Conservation (phyloP, 2,797 vertebrate genomes). For the Phylloscopus collybita region DNA sequence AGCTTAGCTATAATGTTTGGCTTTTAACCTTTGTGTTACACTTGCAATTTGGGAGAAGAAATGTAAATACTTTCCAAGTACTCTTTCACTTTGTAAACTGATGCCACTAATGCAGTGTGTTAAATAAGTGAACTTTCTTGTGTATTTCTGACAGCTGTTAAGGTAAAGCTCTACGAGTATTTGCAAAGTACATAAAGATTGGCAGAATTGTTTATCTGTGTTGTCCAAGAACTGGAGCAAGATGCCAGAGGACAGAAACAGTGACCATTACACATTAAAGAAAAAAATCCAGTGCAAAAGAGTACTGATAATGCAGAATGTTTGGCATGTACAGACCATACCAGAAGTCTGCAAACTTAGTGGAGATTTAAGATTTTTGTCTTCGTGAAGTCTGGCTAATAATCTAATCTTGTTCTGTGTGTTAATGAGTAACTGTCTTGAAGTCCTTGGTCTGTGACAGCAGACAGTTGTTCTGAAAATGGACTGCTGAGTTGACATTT, state of each 20-base stretch:
- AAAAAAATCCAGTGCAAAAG: not conserved
- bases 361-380: not conserved
- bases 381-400: not conserved
- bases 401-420: not conserved
- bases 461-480: not conserved
- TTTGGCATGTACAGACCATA: not conserved
- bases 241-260: not conserved
- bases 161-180: not conserved
- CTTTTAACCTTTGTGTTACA: not conserved
- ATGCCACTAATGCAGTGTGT: not conserved
- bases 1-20: not conserved
- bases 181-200: not conserved
- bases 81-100: not conserved
- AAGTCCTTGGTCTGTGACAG: not conserved
- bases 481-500: not conserved
- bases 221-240: not conserved
- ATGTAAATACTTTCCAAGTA: not conserved
- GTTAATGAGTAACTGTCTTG: not conserved
- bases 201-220: not conserved
- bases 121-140: not conserved
- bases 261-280: not conserved
- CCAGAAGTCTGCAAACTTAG: not conserved
- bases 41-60: not conserved
- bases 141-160: not conserved
- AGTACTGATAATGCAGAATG: not conserved